Evolutionary conservation across 2,888 invertebrate species (phyloP).

Genomic region (Agriopis leucophaearia): DNA sequence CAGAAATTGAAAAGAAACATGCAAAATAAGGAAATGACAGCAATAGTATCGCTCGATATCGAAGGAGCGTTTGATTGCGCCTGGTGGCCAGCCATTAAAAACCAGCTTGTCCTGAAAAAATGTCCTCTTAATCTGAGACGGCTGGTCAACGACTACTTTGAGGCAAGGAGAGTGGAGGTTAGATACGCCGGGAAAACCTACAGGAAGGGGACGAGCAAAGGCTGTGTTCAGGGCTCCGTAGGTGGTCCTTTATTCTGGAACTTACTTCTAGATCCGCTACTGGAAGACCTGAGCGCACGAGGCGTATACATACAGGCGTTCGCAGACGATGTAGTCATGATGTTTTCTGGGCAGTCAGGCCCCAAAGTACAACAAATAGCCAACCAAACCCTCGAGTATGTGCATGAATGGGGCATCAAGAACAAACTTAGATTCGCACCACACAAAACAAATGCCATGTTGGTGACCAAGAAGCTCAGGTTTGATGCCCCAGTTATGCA

Average conservation of each 20-base stretch:
- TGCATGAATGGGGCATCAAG: not conserved
- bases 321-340: too few relatives aligned
- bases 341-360: too few relatives aligned
- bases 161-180: not conserved
- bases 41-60: not conserved
- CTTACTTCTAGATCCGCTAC: too few relatives aligned
- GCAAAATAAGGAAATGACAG: not conserved
- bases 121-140: constrained; percentile 7
- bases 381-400: not conserved
- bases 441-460: not conserved
- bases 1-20: not conserved
- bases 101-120: not conserved
- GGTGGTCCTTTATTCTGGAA: too few relatives aligned
- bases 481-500: not conserved
- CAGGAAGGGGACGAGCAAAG: constrained; percentile 1
- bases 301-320: not conserved
- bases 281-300: not conserved
- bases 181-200: not conserved
- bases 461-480: not conserved
- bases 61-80: too few relatives aligned
- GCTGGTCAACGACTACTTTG: not conserved
- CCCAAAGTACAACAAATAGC: not conserved
- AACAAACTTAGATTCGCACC: too few relatives aligned
- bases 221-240: not conserved
- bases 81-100: not conserved